Evolutionary conservation across 2,888 invertebrate genomes (phyloP), one percentile per base, ranked within the genome.

Genomic region (Chydorus sphaericus): DNA sequence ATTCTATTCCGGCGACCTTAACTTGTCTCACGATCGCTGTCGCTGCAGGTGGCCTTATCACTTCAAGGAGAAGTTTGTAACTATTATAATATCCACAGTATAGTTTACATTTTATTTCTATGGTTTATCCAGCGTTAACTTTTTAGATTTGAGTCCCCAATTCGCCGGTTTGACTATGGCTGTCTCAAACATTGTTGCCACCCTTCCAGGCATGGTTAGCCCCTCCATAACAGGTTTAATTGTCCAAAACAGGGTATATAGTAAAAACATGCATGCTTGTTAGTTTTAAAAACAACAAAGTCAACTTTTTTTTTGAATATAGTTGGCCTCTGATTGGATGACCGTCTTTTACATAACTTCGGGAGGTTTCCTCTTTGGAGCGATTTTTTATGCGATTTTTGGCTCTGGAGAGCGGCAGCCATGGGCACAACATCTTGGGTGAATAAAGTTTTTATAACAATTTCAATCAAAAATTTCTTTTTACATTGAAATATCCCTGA

Each of bases 131-230:
- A 74, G 73, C 58, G 76, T 77, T n/a, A 77, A 77, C 62, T 89
- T 91, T 67, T 71, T 93, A 67, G 93, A 93, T 68, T 81, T 93
- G 54, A 92, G 92, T 0, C 91, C 92, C 0, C 86, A 86, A 59
- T 89, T 87, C 72, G 91, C 92, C 10, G 85, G 91, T 67, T 81
- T 93, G 1, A 70, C 93, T 55, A 90, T 93, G 90, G 93, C 92
- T 0, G 73, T 92, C 10, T 85, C 89, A 10, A 93, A 93, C 70
- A 91, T 91, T 0, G 73, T 92, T 60, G 93, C 88, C 0, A 92
- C 92, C 0, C 71, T 93, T 54, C 91, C 93, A 1, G 93, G 93
- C 29, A 90, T 93, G 63, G 72, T 92, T n/a, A 87, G 88, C 66
- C 93, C 92, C 0, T 76, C 82, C 11, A 70, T 91, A 1, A 85